Evolutionary conservation across 2,888 invertebrate genomes (phyloP).

Genomic region (Pheosia tremula): DNA sequence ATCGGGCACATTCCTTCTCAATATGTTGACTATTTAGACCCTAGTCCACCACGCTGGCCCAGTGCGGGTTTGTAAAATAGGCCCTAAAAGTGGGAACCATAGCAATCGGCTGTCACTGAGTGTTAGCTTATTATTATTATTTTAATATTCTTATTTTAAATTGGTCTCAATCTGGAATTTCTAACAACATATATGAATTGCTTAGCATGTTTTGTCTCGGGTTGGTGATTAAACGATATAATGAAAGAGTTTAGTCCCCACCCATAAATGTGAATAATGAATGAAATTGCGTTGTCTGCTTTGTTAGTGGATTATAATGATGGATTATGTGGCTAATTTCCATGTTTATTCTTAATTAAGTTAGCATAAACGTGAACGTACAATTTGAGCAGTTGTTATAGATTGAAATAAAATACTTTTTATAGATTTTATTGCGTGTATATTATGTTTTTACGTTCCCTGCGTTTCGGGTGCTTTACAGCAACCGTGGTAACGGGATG

Average conservation of each 20-base stretch:
- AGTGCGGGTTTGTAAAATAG: too few relatives aligned
- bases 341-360: slow-evolving; percentile 24
- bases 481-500: too few relatives aligned
- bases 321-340: slow-evolving; percentile 34
- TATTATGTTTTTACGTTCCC: too few relatives aligned
- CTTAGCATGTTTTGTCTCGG: slow-evolving; percentile 18
- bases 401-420: slow-evolving; percentile 6
- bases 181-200: slow-evolving; percentile 7
- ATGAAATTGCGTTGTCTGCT: slow-evolving; percentile 38
- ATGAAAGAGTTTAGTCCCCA: slow-evolving; percentile 30
- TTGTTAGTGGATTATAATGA: slow-evolving; percentile 37
- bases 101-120: too few relatives aligned
- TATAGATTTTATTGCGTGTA: too few relatives aligned
- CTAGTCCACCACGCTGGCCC: too few relatives aligned
- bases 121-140: too few relatives aligned
- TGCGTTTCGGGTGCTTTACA: too few relatives aligned
- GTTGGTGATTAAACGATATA: slow-evolving; percentile 31
- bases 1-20: too few relatives aligned
- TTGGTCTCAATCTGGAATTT: not conserved
- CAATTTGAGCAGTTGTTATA: slow-evolving; percentile 16
- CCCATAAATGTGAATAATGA: slow-evolving; percentile 39
- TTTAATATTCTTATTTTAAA: too few relatives aligned
- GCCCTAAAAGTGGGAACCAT: too few relatives aligned
- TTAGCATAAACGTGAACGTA: slow-evolving; percentile 15
- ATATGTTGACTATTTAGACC: too few relatives aligned